A percentile compares a stretch with the other conserved stretches of the same genome.
These are phyloP conservation scores for Takifugu rubripes DNA, from an alignment of 2,797 vertebrate genomes.

Conservation along the genomic window DNA sequence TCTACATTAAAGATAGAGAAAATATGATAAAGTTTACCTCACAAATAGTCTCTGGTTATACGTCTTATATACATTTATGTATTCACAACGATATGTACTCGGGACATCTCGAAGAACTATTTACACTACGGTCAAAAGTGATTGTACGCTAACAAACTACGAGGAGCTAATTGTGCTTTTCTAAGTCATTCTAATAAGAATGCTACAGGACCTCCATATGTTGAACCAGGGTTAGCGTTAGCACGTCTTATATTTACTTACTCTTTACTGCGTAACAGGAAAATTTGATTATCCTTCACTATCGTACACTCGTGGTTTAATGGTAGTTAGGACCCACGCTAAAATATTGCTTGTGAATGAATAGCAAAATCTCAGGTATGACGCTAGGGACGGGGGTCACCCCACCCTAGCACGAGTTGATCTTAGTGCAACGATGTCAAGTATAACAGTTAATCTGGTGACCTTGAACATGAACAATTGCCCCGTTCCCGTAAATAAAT, in stretches of 20 bases:
- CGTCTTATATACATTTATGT: constrained; percentile 77
- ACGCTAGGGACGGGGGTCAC: constrained; percentile 16
- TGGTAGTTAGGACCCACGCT: constrained; percentile 51
- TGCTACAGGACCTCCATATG: constrained; percentile 59
- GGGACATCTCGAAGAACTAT: constrained; percentile 77
- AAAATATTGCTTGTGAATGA: constrained; percentile 71
- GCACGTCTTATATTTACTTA: constrained; percentile 16
- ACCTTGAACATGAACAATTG: constrained; percentile 29
- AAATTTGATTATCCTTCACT: constrained; percentile 47
- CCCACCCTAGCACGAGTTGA: constrained; percentile 8
- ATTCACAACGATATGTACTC: constrained; percentile 79
- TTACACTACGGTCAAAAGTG: constrained; percentile 76
- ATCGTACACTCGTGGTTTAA: constrained; percentile 24
- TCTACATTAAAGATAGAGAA: constrained; percentile 75
- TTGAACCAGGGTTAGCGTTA: constrained; percentile 35
- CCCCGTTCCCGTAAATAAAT: constrained; percentile 1
- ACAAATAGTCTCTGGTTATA: constrained; percentile 80
- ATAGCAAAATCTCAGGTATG: constrained; percentile 47
- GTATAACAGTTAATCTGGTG: constrained; percentile 39
- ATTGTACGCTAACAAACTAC: constrained; percentile 68
- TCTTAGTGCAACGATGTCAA: constrained; percentile 70
- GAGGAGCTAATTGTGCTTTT: constrained; percentile 73
- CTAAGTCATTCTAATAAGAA: constrained; percentile 66
- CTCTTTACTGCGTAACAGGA: constrained; percentile 17
- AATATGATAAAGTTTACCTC: constrained; percentile 78